These are phyloP conservation scores for Gymnarchus niloticus DNA, from an alignment of 2,113 vertebrate genomes.

Conservation along the genomic window DNA sequence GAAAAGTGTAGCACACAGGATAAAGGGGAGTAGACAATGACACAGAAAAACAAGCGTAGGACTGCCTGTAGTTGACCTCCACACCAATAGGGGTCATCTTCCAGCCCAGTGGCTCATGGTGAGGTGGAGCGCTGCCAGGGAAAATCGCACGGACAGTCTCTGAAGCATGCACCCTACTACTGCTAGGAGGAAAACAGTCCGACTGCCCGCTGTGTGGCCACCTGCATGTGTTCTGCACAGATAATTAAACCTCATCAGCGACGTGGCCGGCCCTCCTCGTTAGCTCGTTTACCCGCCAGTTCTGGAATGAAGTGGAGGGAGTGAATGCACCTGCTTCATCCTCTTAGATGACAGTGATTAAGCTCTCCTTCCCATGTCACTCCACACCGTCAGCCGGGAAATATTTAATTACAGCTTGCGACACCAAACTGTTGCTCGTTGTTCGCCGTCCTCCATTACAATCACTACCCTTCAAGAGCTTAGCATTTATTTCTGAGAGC, in stretches of 20 bases:
- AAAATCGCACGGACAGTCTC: slow-evolving; percentile 51
- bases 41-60: neutral
- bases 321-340: slow-evolving; percentile 27
- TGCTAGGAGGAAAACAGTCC: slow-evolving; percentile 39
- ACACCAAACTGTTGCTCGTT: neutral
- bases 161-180: slow-evolving; percentile 39
- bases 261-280: slow-evolving; percentile 37
- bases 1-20: neutral
- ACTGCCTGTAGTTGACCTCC: slow-evolving; percentile 15
- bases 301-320: slow-evolving; percentile 30
- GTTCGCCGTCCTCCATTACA: neutral
- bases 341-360: slow-evolving; percentile 25
- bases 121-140: neutral
- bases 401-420: slow-evolving; percentile 18
- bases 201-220: slow-evolving; percentile 56
- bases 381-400: slow-evolving; percentile 2
- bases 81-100: neutral
- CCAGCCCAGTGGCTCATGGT: neutral
- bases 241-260: slow-evolving; percentile 52
- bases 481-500: neutral
- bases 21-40: neutral
- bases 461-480: neutral
- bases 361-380: neutral
- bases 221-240: slow-evolving; percentile 51
- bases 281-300: slow-evolving; percentile 51